Evolutionary conservation across 2,113 vertebrate genomes (phyloP).

Genomic region (Cephalopterus ornatus): DNA sequence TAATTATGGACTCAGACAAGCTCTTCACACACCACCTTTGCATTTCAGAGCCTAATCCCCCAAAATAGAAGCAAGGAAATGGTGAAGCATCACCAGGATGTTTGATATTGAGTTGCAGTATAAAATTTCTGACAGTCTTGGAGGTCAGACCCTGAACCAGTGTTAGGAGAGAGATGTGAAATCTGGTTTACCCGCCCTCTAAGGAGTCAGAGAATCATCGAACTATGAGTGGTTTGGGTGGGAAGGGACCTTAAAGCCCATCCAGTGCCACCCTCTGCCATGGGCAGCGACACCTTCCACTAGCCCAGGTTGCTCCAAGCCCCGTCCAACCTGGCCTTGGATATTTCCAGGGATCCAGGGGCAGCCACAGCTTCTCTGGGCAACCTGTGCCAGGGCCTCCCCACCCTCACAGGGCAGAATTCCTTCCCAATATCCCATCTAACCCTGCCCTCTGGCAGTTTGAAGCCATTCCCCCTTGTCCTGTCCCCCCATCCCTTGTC

Average conservation of each 20-base stretch:
- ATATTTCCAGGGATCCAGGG: background rate
- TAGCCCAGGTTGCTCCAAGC: accelerated
- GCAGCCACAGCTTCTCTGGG: background rate
- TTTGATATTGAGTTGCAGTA: background rate
- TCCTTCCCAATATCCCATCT: background rate
- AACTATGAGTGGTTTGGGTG: background rate
- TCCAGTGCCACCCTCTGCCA: background rate
- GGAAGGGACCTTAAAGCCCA: background rate
- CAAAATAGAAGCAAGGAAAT: background rate
- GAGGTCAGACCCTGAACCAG: background rate
- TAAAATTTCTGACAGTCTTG: background rate
- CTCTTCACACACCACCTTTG: background rate
- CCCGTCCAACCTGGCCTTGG: background rate
- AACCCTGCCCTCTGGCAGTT: accelerated
- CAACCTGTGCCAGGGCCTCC: background rate
- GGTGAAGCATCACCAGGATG: background rate
- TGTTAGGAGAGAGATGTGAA: background rate
- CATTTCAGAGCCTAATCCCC: background rate
- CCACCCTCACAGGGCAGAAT: accelerated
- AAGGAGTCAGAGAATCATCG: background rate
- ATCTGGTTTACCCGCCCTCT: background rate
- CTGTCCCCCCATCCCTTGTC: accelerated
- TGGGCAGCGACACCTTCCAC: background rate
- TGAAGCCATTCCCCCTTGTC: accelerated
- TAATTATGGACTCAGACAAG: background rate